Evolutionary conservation across 2,797 vertebrate genomes (phyloP), one percentile per base, ranked within the genome.

Genomic region (Vespertilio murinus): DNA sequence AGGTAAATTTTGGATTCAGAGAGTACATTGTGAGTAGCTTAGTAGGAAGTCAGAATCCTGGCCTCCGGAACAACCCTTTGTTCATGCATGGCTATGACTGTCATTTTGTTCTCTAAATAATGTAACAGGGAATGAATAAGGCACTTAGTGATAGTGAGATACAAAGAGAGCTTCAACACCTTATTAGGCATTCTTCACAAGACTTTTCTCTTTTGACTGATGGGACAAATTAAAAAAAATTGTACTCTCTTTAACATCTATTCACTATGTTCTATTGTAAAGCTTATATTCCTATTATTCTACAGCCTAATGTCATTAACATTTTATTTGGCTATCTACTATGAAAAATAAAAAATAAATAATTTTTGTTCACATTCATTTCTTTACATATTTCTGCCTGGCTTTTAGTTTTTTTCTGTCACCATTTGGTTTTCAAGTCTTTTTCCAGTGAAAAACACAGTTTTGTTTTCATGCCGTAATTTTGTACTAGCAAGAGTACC

Each of bases 221-320:
- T 91, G 33, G 77, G 28, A 6, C 18, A 88, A 95, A 90, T 88
- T 90, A 90, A 40, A 54, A 14, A 82, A 82, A 88, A n/a, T 52
- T 64, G 40, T 52, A 33, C 47, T 71, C 38, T n/a, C 28, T 82
- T 80, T 93, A 87, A 69, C 54, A 88, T 61, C 4, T 92, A 77
- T 95, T 92, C 40, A 30, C 45, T 77, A 25, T 87, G 45, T 84
- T 90, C 69, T 94, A 42, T 84, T 84, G 25, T 87, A 94, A 93
- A 90, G 28, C 14, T 73, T 82, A 81, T 93, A 88, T 81, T 35
- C 8, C 54, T 93, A 73, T 81, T 95, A 88, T 69, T 94, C 22
- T 93, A 28, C 5, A 83, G 40, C 71, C 83, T 88, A 88, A 87
- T 89, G 97, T 71, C 42, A 95, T 90, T 96, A 89, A 74, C 91